phyloP scores from a whole-genome alignment of 2,888 invertebrate genomes.

The Lottia gigantea region DNA sequence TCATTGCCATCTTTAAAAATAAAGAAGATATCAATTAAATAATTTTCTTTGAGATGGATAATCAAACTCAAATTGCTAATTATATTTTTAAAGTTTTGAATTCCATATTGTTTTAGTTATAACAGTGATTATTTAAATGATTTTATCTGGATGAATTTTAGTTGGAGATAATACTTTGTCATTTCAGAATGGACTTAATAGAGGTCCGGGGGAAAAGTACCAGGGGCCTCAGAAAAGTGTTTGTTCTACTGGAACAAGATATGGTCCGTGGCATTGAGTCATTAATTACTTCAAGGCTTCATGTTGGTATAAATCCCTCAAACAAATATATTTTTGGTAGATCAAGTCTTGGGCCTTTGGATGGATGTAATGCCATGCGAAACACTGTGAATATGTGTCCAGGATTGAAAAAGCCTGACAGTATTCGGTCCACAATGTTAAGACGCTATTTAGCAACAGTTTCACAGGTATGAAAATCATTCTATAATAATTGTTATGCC shows the following conservation, averaged over 20 bases:
- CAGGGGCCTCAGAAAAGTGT: conserved; percentile 14
- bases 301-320: not conserved
- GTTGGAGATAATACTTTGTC: not conserved
- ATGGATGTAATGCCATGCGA: conserved; percentile 17
- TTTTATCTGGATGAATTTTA: not conserved
- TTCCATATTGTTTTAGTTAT: too few relatives aligned
- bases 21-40: too few relatives aligned
- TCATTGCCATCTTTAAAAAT: too few relatives aligned
- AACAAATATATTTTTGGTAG: conserved; percentile 5
- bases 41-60: too few relatives aligned
- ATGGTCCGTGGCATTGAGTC: not conserved
- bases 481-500: not conserved
- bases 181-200: conserved; percentile 14
- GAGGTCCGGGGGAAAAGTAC: conserved; percentile 20
- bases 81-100: too few relatives aligned
- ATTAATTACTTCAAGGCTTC: not conserved
- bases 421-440: conserved; percentile 24
- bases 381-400: conserved; percentile 18
- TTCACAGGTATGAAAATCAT: conserved; percentile 5
- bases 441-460: conserved; percentile 32
- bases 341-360: not conserved
- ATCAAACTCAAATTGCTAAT: too few relatives aligned
- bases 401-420: conserved; percentile 17
- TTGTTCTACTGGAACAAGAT: not conserved
- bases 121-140: too few relatives aligned